These are phyloP conservation scores for Pluvialis apricaria DNA, from an alignment of 2,113 vertebrate genomes.

Conservation along the genomic window DNA sequence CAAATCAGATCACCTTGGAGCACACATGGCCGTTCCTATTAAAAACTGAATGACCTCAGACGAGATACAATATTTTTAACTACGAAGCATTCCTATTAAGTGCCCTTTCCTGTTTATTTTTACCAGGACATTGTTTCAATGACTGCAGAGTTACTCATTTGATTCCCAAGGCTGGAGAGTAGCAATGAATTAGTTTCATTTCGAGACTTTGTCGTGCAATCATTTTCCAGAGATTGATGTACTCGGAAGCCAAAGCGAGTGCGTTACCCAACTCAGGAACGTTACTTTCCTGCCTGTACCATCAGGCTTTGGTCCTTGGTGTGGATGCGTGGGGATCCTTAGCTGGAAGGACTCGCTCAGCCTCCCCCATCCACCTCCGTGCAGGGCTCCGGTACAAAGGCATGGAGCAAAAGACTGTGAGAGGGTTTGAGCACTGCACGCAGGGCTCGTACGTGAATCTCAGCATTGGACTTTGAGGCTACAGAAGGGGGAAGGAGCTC, in stretches of 20 bases:
- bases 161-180: constrained; percentile 16
- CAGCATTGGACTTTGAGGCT: neutral
- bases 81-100: neutral
- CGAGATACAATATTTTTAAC: neutral
- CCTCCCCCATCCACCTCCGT: neutral
- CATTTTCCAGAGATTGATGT: neutral
- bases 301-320: neutral
- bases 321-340: fast-evolving
- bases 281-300: neutral
- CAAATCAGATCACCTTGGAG: neutral
- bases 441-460: neutral
- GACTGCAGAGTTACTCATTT: constrained; percentile 46
- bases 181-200: neutral
- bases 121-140: constrained; percentile 31
- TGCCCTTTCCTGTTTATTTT: constrained; percentile 54
- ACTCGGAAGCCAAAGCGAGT: neutral
- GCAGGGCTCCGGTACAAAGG: neutral
- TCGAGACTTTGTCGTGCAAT: neutral
- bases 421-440: neutral
- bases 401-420: neutral
- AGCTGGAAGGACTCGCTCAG: neutral
- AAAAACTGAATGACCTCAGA: neutral
- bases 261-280: neutral
- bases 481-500: neutral
- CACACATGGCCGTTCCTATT: neutral